These are phyloP conservation scores for Lophochroa leadbeateri DNA, from an alignment of 2,113 vertebrate genomes.

Conservation along the genomic window DNA sequence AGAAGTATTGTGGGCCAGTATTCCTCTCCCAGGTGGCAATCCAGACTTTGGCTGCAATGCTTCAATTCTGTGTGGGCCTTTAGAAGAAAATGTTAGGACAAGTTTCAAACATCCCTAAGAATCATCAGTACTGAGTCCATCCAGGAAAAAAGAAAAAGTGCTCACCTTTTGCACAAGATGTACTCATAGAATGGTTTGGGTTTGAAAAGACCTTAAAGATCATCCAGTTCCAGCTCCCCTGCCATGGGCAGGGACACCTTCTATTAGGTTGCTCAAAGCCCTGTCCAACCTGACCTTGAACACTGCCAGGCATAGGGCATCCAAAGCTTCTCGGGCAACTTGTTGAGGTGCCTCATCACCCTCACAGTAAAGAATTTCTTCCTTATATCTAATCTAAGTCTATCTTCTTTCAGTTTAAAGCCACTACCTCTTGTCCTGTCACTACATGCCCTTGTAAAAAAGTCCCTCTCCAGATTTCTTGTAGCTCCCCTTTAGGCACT, in stretches of 20 bases:
- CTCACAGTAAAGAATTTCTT: neutral
- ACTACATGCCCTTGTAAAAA: neutral
- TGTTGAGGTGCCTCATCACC: neutral
- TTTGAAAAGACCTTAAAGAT: neutral
- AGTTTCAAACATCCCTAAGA: neutral
- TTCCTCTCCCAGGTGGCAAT: neutral
- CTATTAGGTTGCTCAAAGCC: neutral
- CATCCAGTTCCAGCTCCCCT: neutral
- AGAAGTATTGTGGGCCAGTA: neutral
- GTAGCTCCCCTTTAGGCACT: neutral
- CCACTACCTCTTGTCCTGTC: neutral
- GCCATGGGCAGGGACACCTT: neutral
- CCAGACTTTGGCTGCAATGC: neutral
- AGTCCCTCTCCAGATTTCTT: neutral
- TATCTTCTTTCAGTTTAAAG: neutral
- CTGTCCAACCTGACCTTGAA: neutral
- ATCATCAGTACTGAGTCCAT: neutral
- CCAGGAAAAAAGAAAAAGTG: neutral
- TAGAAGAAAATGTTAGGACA: neutral
- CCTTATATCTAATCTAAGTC: neutral
- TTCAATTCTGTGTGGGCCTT: neutral
- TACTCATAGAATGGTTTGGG: neutral
- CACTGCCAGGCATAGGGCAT: neutral
- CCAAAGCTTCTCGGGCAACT: neutral
- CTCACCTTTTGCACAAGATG: neutral